Percentiles rank a stretch among this genome's conserved stretches.
Conservation (phyloP, 2,797 vertebrate genomes). For the Momotus momota region DNA sequence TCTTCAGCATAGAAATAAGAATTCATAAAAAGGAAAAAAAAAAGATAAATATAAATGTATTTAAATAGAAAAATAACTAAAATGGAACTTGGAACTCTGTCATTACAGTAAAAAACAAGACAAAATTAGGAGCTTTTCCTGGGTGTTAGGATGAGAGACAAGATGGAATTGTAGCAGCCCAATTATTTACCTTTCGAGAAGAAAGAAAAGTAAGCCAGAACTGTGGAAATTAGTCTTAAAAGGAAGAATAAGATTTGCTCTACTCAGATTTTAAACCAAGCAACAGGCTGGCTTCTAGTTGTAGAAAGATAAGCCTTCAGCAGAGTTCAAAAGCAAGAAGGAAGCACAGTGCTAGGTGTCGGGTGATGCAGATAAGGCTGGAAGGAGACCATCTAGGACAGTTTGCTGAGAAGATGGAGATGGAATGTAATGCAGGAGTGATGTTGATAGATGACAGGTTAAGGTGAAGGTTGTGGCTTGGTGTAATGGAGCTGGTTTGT, state of each 20-base stretch:
- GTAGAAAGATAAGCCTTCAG: not conserved
- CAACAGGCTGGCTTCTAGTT: not conserved
- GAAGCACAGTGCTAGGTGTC: not conserved
- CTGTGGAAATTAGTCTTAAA: not conserved
- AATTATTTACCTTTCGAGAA: not conserved
- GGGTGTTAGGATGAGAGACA: not conserved
- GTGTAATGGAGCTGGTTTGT: rapidly evolving
- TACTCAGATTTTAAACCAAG: not conserved
- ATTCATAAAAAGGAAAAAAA: not conserved
- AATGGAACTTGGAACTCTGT: not conserved
- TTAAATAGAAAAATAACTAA: not conserved
- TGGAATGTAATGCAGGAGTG: not conserved
- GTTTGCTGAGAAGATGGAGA: not conserved
- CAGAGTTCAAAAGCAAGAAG: not conserved
- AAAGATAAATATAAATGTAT: not conserved
- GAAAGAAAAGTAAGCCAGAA: not conserved
- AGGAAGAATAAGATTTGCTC: not conserved
- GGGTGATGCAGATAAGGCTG: not conserved
- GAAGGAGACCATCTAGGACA: not conserved
- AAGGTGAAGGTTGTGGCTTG: not conserved
- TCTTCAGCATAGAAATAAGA: not conserved
- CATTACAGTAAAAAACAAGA: not conserved
- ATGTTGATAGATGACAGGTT: not conserved
- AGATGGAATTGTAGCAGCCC: not conserved
- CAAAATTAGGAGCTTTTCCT: not conserved